These are phyloP conservation scores for Oxyscelio sp. DNA, from an alignment of 2,888 invertebrate genomes.

Conservation along the genomic window DNA sequence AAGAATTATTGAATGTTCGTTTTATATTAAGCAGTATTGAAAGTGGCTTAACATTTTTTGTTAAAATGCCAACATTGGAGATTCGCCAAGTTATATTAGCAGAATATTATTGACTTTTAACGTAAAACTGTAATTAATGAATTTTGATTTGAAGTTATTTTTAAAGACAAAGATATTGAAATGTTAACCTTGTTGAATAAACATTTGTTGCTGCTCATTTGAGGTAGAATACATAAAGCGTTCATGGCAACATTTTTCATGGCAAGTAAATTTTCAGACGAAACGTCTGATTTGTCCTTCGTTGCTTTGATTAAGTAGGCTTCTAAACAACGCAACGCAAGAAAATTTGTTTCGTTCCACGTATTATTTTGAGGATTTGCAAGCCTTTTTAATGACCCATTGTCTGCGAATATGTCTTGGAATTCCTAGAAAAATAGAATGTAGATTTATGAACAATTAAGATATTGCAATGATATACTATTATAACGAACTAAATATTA, in stretches of 20 bases:
- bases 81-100: too few relatives aligned
- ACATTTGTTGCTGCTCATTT: constrained; percentile 73
- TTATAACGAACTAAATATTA: too few relatives aligned
- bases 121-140: constrained; percentile 66
- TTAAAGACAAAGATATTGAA: constrained; percentile 77
- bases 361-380: constrained; percentile 71
- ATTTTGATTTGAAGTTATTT: too few relatives aligned
- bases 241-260: constrained; percentile 79
- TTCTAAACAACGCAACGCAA: constrained; percentile 83
- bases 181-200: constrained; percentile 78
- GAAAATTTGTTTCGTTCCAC: constrained; percentile 81
- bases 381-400: constrained; percentile 77
- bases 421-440: constrained; percentile 78
- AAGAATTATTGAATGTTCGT: too few relatives aligned
- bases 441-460: background rate
- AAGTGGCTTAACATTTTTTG: too few relatives aligned
- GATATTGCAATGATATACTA: too few relatives aligned
- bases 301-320: constrained; percentile 80
- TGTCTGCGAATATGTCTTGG: constrained; percentile 78
- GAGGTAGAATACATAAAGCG: constrained; percentile 73
- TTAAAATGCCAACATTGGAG: too few relatives aligned
- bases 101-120: too few relatives aligned
- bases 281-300: constrained; percentile 68
- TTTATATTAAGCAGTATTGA: too few relatives aligned
- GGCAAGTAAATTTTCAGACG: constrained; percentile 76